Evolutionary conservation across 1,140 invertebrate genomes (phyloP), one percentile per base, ranked within the genome.

Genomic region (Dendroctonus valens): DNA sequence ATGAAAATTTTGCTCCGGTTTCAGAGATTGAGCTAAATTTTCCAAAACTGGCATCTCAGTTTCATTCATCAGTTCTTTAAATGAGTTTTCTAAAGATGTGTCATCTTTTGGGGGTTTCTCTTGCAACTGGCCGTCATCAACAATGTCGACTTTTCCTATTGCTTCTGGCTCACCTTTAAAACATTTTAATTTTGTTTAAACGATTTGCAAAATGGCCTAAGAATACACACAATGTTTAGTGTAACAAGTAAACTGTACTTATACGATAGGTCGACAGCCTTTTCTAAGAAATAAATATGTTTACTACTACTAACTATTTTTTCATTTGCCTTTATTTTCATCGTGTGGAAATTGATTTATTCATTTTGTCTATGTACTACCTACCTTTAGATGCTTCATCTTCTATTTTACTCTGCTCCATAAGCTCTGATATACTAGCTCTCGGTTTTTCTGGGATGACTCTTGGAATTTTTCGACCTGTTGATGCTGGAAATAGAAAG

Each of bases 1-100:
- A 63, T 71, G 69, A 74, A 74, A 73, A 72, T 76, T 76, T 73
- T 76, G 72, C 52, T 72, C 71, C 41, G 53, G 67, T 70, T 76
- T 79, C 12, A 70, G 41, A 14, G 46, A 62, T 15, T 70, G 64
- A 1, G 70, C 69, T 37, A 77, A 49, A 37, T 73, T 71, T 4
- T 83, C 83, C 44, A 86, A 64, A 53, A 80, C 77, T 8, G 85
- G 83, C 3, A 85, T 78, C 57, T 77, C 76, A 5, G 84, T 85
- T 72, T 82, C 81, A 64, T 82, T 82, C 48, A 86, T 76, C 46
- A 86, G 67, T 66, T 81, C 80, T 12, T 83, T 80, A 50, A 85
- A 82, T 69, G 83, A 82, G 68, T 77, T 74, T 9, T 82, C 81
- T 40, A 84, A 75, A 60, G 26, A 26, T 26, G 83, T 80, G 60